Evolutionary conservation across 2,113 vertebrate genomes (phyloP).

Genomic region (Cettia cetti): DNA sequence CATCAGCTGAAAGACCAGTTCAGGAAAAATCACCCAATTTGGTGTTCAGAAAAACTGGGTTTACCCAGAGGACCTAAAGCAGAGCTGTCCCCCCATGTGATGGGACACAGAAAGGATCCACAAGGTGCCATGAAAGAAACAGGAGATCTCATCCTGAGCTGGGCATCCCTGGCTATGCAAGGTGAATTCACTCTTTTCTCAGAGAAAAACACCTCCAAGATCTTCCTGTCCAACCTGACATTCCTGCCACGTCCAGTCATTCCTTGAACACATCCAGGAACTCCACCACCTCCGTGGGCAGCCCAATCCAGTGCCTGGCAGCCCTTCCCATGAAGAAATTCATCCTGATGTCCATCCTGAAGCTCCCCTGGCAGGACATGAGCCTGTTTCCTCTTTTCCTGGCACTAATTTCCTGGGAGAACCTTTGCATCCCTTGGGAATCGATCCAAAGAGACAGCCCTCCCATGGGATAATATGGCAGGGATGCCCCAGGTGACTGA

Average conservation of each 20-base stretch:
- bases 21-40: neutral
- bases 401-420: neutral
- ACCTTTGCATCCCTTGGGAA: neutral
- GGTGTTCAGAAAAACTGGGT: neutral
- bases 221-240: neutral
- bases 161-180: neutral
- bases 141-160: neutral
- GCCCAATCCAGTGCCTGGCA: neutral
- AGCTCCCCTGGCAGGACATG: neutral
- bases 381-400: neutral
- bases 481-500: neutral
- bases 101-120: neutral
- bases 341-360: neutral
- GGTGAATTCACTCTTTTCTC: neutral
- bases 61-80: neutral
- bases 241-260: rapidly evolving
- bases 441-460: rapidly evolving
- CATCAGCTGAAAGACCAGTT: neutral
- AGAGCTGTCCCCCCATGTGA: neutral
- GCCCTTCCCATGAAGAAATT: neutral
- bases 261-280: neutral
- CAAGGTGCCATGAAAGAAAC: neutral
- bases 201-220: neutral
- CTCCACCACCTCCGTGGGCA: neutral
- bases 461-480: neutral